A percentile compares a stretch with the other conserved stretches of the same genome.
Evolutionary conservation across 2,797 vertebrate genomes (phyloP).

Genomic region (Podarcis siculus): DNA sequence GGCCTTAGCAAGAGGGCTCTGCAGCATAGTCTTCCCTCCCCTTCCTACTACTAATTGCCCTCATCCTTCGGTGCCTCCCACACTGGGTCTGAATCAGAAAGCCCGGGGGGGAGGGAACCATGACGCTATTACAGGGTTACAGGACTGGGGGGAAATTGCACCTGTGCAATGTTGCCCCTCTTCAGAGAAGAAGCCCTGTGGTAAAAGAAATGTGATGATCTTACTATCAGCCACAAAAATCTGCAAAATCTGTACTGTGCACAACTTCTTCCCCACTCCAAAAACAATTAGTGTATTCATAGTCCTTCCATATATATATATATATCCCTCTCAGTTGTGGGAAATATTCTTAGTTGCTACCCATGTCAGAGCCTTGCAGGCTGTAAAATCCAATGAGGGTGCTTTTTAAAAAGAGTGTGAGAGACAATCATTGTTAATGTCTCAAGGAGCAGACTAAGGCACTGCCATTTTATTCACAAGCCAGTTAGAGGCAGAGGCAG

Average conservation of each 20-base stretch:
- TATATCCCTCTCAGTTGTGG: neutral
- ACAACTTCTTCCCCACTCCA: neutral
- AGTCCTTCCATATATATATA: neutral
- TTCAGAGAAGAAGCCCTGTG: neutral
- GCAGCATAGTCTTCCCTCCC: no score
- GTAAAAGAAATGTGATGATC: neutral
- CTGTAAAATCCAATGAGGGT: neutral
- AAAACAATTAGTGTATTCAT: neutral
- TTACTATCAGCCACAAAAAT: neutral
- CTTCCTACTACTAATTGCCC: no score
- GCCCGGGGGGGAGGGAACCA: no score
- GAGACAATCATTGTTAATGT: slow-evolving; percentile 11
- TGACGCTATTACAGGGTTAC: no score
- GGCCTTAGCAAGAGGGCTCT: no score
- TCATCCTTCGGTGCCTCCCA: no score
- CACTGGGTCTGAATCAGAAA: no score
- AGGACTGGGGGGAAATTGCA: neutral
- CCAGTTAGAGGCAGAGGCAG: neutral
- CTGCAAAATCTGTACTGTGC: neutral
- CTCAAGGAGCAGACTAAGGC: slow-evolving; percentile 4
- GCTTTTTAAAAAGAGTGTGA: slow-evolving; percentile 11
- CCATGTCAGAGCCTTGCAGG: slow-evolving; percentile 8
- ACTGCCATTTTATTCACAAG: slow-evolving; percentile 17
- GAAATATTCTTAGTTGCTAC: neutral
- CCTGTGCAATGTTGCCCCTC: neutral